Base-by-base conservation (phyloP, 2,113 vertebrate species). In the Heteronetta atricapilla region DNA sequence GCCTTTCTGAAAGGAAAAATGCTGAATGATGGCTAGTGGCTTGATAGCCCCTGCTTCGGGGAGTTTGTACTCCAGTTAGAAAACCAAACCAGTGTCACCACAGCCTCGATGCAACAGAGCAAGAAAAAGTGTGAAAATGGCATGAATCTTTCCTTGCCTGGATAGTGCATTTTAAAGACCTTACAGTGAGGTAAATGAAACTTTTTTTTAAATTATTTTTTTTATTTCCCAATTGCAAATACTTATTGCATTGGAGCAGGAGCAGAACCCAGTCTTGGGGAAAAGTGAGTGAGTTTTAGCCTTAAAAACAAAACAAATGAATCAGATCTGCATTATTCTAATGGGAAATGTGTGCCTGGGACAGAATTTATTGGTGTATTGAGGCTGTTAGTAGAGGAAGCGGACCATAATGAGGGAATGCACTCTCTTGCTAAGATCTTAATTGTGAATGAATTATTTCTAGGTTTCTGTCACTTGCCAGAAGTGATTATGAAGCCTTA, bases 391-490 rank as follows among this genome's bases (percentile, higher is more conserved):
- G 56, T 25, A 20, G 53, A 75, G 74, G 34, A 70, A 72, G 69
- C 6, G 16, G 74, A 48, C n/a, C 25, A 29, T 68, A 86, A 68
- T 66, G 66, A 92, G 80, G 44, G 22, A 89, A 23, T 0, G 2
- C 0, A 2, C 40, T 90, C 55, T 94, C 91, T 60, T 23, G n/a
- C 82, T 44, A 59, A 26, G 81, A 63, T 82, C 90, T 88, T 95
- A 80, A 91, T 85, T 21, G 9, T 48, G 28, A 67, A 36, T 67
- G 62, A 91, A 90, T 95, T 95, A 85, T 96, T 94, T 91, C 93
- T 93, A 75, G 44, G 50, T 85, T 36, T 0, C 26, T 72, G 42
- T 58, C 26, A 52, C 50, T 83, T 0, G 18, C 70, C 56, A 95
- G 46, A 88, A 90, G 26, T 75, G 44, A 56, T 59, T 20, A 46